phyloP scores from a whole-genome alignment of 2,113 vertebrate genomes.

The Cynopterus brachyotis region DNA sequence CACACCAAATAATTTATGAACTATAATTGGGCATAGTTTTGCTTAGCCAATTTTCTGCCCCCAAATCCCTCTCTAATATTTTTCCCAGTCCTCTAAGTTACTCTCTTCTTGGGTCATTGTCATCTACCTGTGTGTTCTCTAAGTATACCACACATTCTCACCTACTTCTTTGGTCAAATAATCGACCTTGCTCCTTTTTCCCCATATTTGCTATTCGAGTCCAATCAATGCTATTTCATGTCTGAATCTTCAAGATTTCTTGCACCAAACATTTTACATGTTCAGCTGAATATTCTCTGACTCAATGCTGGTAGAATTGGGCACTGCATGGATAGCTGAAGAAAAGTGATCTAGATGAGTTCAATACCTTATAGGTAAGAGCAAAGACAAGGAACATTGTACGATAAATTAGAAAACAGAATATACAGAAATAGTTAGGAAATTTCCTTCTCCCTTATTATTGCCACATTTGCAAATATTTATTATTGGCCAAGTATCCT shows the following conservation, averaged over 20 bases:
- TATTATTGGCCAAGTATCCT: neutral
- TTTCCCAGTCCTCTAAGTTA: neutral
- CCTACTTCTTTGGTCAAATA: neutral
- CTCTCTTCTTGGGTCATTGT: neutral
- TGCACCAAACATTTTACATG: neutral
- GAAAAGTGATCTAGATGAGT: neutral
- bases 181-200: neutral
- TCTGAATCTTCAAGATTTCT: neutral
- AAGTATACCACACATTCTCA: neutral
- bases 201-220: neutral
- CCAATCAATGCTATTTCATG: neutral
- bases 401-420: neutral
- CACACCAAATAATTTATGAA: neutral
- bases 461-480: neutral
- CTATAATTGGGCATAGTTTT: neutral
- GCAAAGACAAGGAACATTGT: neutral
- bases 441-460: neutral
- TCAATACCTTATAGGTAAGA: neutral
- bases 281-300: neutral
- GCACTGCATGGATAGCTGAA: too few species aligned
- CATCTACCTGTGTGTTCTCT: neutral
- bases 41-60: neutral
- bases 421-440: neutral
- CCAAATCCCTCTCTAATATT: neutral
- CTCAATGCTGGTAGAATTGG: neutral